Evolutionary conservation across 2,888 invertebrate genomes (phyloP).

Genomic region (Falcaria lacertinaria): DNA sequence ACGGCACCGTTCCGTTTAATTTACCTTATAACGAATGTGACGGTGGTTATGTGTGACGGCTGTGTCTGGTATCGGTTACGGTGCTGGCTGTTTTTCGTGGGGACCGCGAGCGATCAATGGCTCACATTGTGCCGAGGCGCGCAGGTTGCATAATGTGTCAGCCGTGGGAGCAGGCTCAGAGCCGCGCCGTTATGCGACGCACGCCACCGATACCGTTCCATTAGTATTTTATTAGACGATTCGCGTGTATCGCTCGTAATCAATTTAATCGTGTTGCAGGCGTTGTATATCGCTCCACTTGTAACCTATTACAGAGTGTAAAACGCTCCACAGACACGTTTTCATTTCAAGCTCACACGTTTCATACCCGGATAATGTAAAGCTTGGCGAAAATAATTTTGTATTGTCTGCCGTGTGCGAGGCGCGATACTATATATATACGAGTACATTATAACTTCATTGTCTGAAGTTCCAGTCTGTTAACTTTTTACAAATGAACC

Average conservation of each 20-base stretch:
- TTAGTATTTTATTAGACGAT: constrained; percentile 76
- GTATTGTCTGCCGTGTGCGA: constrained; percentile 40
- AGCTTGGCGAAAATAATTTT: constrained; percentile 46
- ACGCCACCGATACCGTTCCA: constrained; percentile 75
- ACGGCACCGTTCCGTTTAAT: no score
- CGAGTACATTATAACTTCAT: no score
- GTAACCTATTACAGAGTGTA: constrained; percentile 57
- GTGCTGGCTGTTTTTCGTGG: constrained; percentile 52
- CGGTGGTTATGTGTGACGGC: constrained; percentile 22
- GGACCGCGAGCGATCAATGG: constrained; percentile 52
- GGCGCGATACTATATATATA: constrained; percentile 39
- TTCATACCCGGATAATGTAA: constrained; percentile 42
- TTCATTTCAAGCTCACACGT: constrained; percentile 53
- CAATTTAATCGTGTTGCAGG: constrained; percentile 61
- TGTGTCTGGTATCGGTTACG: constrained; percentile 43
- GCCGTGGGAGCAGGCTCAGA: constrained; percentile 65
- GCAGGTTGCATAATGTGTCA: constrained; percentile 70
- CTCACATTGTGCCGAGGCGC: constrained; percentile 48
- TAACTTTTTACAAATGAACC: no score
- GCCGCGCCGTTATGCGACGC: constrained; percentile 71
- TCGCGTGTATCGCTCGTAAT: constrained; percentile 72
- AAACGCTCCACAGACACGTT: constrained; percentile 45
- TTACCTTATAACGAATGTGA: constrained; percentile 5
- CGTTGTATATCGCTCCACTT: constrained; percentile 62
- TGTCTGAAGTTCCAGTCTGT: no score